Percentiles rank a stretch among this genome's conserved stretches.
phyloP scores from a whole-genome alignment of 2,113 vertebrate species.

The Pomatostomus ruficeps region DNA sequence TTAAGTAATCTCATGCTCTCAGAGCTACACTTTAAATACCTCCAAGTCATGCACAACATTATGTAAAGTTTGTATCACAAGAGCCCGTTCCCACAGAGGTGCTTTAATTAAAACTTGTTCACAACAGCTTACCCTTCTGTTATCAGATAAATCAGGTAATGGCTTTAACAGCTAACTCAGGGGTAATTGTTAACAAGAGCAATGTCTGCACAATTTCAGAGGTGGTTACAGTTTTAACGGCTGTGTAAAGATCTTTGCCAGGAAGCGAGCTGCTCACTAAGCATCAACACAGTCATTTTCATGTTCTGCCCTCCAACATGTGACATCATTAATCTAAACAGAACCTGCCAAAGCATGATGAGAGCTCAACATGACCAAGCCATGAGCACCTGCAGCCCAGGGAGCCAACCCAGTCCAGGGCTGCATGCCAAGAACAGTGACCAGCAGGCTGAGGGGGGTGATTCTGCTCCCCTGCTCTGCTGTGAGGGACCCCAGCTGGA shows the following conservation, averaged over 20 bases:
- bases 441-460: neutral
- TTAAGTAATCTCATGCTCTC: conserved; percentile 2
- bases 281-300: neutral
- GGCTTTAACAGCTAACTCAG: conserved; percentile 4
- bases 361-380: neutral
- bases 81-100: conserved; percentile 31
- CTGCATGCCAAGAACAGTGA: neutral
- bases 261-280: neutral
- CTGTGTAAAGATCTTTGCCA: neutral
- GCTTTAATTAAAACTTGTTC: conserved; percentile 44
- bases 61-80: conserved; percentile 36
- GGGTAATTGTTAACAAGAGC: conserved; percentile 18
- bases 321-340: neutral
- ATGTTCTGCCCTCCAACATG: neutral
- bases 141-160: conserved; percentile 54
- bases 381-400: neutral
- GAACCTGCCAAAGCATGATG: neutral
- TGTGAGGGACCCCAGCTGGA: neutral
- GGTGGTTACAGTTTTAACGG: neutral
- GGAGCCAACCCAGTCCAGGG: neutral
- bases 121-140: conserved; percentile 26
- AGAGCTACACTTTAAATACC: conserved; percentile 5
- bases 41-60: conserved; percentile 16
- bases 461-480: neutral
- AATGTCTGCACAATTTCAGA: neutral